These are phyloP conservation scores for Andrena cerasifolii DNA, from an alignment of 1,140 invertebrate genomes.

Conservation along the genomic window DNA sequence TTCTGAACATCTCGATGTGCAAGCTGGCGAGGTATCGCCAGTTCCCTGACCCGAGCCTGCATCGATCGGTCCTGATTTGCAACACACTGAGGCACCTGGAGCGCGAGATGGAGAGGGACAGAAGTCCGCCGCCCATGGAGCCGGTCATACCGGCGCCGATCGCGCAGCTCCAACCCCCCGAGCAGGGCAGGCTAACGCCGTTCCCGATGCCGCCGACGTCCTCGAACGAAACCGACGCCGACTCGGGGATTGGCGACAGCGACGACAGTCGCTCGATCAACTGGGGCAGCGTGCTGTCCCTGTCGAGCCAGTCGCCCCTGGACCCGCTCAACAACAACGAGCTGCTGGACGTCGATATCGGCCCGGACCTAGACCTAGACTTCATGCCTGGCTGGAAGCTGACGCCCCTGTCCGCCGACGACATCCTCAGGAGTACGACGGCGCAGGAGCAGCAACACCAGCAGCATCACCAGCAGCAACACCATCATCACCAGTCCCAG, in stretches of 20 bases:
- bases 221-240: constrained; percentile 84
- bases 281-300: constrained; percentile 94
- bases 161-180: constrained; percentile 79
- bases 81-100: constrained; percentile 96
- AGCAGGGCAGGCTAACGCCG: constrained; percentile 85
- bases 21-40: constrained; percentile 94
- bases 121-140: constrained; percentile 79
- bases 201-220: constrained; percentile 82
- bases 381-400: constrained; percentile 86
- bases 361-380: constrained; percentile 83
- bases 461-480: constrained; percentile 59
- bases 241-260: constrained; percentile 90
- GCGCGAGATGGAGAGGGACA: constrained; percentile 93
- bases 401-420: constrained; percentile 86
- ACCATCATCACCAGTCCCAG: constrained; percentile 56
- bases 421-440: constrained; percentile 84
- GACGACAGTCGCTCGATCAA: constrained; percentile 90
- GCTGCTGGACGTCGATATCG: constrained; percentile 84
- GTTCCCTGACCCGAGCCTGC: constrained; percentile 94
- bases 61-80: constrained; percentile 96
- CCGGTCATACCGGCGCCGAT: constrained; percentile 77
- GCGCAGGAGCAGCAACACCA: constrained; percentile 67
- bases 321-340: constrained; percentile 92
- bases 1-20: constrained; percentile 95
- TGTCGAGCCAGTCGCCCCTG: constrained; percentile 91